phyloP scores from a whole-genome alignment of 2,113 vertebrate species.

The Gila orcuttii region DNA sequence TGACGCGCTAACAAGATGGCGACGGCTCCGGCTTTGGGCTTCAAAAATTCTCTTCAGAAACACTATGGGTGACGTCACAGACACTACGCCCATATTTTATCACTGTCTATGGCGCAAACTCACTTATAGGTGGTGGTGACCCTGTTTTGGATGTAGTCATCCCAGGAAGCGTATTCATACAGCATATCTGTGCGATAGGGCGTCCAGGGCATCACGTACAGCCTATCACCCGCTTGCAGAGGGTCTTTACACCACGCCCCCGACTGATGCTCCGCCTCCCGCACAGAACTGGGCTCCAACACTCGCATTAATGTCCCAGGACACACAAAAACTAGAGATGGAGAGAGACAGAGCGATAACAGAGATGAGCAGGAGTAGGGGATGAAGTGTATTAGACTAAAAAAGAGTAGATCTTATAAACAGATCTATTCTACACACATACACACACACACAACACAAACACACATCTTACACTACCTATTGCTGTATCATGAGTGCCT shows the following conservation, averaged over 20 bases:
- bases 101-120: slow-evolving; percentile 53
- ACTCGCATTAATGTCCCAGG: slow-evolving; percentile 89
- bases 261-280: slow-evolving; percentile 90
- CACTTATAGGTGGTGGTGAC: slow-evolving; percentile 90
- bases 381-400: slow-evolving; percentile 51
- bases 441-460: slow-evolving; percentile 4
- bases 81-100: too few relatives aligned
- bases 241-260: slow-evolving; percentile 97
- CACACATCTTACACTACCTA: slow-evolving; percentile 20
- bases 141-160: slow-evolving; percentile 85
- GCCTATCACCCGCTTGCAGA: slow-evolving; percentile 89
- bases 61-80: too few relatives aligned
- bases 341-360: slow-evolving; percentile 53
- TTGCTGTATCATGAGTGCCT: slow-evolving; percentile 38
- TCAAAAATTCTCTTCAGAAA: too few relatives aligned
- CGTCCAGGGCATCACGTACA: slow-evolving; percentile 96
- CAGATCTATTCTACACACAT: not conserved
- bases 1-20: too few relatives aligned
- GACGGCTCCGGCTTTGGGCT: too few relatives aligned
- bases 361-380: not conserved
- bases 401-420: slow-evolving; percentile 33
- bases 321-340: slow-evolving; percentile 88
- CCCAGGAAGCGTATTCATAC: slow-evolving; percentile 91
- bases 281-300: slow-evolving; percentile 83
- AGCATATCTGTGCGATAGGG: slow-evolving; percentile 92